Evolutionary conservation across 2,797 vertebrate species (phyloP).

Genomic region (Scomberomorus guttatus): DNA sequence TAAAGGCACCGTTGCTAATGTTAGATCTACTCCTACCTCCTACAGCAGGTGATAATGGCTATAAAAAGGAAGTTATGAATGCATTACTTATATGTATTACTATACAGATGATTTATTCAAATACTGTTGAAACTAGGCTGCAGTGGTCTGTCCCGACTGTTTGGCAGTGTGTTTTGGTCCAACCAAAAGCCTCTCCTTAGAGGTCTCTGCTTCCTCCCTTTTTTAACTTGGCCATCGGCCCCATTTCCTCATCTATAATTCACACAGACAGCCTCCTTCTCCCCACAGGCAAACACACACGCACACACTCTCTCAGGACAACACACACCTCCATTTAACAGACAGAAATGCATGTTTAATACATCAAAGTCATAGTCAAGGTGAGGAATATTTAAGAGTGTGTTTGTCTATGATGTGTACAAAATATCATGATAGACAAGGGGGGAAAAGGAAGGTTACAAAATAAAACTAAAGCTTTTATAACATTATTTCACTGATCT

Average conservation of each 20-base stretch:
- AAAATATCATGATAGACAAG: not conserved
- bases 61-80: not conserved
- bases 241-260: slow-evolving; percentile 72
- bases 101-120: not conserved
- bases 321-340: slow-evolving; percentile 1
- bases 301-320: slow-evolving; percentile 32
- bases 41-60: not conserved
- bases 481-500: not conserved
- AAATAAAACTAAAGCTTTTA: not conserved
- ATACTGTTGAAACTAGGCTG: not conserved
- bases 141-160: not conserved
- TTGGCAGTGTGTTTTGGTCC: slow-evolving; percentile 7
- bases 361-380: slow-evolving; percentile 29
- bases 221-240: slow-evolving; percentile 41
- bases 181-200: slow-evolving; percentile 32
- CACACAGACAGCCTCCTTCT: slow-evolving; percentile 50
- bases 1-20: slow-evolving; percentile 13
- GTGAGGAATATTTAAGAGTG: not conserved
- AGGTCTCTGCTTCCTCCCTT: slow-evolving; percentile 47
- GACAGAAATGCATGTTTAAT: slow-evolving; percentile 35
- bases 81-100: not conserved
- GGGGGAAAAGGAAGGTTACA: not conserved
- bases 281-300: slow-evolving; percentile 18
- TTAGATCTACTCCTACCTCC: not conserved
- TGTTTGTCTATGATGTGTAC: not conserved